Base-by-base conservation (phyloP, 2,113 vertebrate species). In the Microcebus jonahi region DNA sequence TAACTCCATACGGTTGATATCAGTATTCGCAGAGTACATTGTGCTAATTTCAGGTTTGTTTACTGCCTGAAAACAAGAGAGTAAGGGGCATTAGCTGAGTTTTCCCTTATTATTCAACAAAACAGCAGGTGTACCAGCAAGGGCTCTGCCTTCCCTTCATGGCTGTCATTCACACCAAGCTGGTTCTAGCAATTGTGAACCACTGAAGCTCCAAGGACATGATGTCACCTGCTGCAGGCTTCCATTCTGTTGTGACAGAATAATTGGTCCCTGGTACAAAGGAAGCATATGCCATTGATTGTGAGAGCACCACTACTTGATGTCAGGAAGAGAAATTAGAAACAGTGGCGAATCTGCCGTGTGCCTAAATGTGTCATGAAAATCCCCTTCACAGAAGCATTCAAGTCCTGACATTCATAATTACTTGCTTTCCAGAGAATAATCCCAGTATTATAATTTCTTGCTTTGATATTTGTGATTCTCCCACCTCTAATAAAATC, bases 181-280 rank as follows among this genome's bases (percentile, higher is more conserved):
- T 94, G 63, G 73, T 88, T 84, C 73, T 45, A 39, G 80, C 71
- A 88, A 57, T 9, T 27, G 59, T 70, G 97, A 97, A 90, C 73
- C 77, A 21, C 12, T 7, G 87, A 96, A 39, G 34, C 96, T 91
- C 61, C 85, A 87, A 98, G 96, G 96, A 96, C 94, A 61, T 53
- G 65, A 36, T 95, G 65, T 63, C 97, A 96, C 2, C 0, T 53
- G 6, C 39, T 9, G 88, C 95, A 97, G 93, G 34, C 75, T 98
- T 95, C 90, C 81, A 88, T 95, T 93, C 93, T 97, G 76, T 91
- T 97, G 91, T 95, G 95, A 98, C 93, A 98, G 94, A 96, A 55
- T 39, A 20, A 91, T 97, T 93, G 85, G 71, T 92, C 90, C 42
- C 14, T 8, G 21, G 68, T 83, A 93, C 50, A 71, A 95, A 31